Evolutionary conservation across 1,140 invertebrate genomes (phyloP), one percentile per base, ranked within the genome.

Genomic region (Brachionus calyciflorus): DNA sequence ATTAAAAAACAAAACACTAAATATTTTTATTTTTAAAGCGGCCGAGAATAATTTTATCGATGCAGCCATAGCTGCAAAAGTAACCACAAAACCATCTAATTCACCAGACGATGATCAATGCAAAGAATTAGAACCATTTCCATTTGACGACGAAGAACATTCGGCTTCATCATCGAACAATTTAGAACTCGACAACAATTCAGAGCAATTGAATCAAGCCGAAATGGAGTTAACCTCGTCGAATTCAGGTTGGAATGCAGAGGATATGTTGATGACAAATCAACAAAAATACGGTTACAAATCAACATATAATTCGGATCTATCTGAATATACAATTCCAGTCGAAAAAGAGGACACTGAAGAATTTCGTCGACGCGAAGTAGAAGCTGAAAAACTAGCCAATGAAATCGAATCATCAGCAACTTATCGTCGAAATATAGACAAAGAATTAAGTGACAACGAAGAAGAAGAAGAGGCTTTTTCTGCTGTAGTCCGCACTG

Each of bases 391-490:
- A 33, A 73, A 73, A 30, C 21, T 73, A 24, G 69, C 69, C 1
- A 9, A 10, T 40, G 69, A 73, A 7, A 73, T 73, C 4, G 69
- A 73, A 21, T 51, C 46, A 40, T 40, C 30, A 12, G 24, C 44
- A 33, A 73, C 44, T 4, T 73, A 73, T 55, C 28, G 51, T 10
- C 19, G 46, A n/a, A 73, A 73, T 40, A 73, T 73, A 37, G 69
- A 73, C 46, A 49, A 41, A 17, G 69, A 73, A 41, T 41, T 73
- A n/a, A 51, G 30, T 40, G 69, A 73, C 5, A 55, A 55, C 40
- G 69, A 73, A 73, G 69, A 73, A 73, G 69, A 73, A 24, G 69
- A 73, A 73, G 46, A 51, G 12, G 69, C 51, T n/a, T 73, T 73
- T 40, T 73, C 69, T 3, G 60, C 55, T 19, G 55, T 60, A 0